Percentiles rank a stretch among this genome's conserved stretches.
phyloP scores from a whole-genome alignment of 2,888 invertebrate species.

The Dryadula phaetusa region DNA sequence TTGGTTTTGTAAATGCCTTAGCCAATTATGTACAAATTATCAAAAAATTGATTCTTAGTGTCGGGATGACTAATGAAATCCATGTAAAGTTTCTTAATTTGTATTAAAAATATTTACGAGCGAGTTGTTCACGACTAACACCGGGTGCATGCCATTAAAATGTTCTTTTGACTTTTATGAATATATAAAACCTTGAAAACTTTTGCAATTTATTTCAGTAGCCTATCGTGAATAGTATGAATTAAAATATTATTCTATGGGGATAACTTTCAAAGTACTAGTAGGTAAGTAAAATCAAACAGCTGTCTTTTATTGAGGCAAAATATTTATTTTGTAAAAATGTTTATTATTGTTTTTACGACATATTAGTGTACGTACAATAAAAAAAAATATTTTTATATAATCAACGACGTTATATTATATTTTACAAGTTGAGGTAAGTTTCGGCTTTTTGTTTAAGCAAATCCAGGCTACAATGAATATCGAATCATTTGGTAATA shows the following conservation, averaged over 20 bases:
- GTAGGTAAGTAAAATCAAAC: constrained; percentile 58
- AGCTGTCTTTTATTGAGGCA: constrained; percentile 36
- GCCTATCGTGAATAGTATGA: constrained; percentile 50
- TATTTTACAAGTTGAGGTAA: background rate
- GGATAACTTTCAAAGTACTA: constrained; percentile 53
- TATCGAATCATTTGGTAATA: constrained; percentile 59
- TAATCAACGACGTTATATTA: background rate
- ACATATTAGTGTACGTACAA: background rate
- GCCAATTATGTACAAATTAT: constrained; percentile 5
- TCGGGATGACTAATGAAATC: constrained; percentile 9
- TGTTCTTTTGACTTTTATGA: constrained; percentile 39
- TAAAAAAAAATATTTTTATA: background rate
- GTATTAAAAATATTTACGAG: constrained; percentile 24
- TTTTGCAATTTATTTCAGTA: constrained; percentile 50
- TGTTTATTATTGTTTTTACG: background rate
- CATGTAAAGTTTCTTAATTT: constrained; percentile 33
- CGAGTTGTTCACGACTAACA: constrained; percentile 35
- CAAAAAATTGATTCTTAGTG: constrained; percentile 11
- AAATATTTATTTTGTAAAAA: constrained; percentile 9
- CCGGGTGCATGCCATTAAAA: constrained; percentile 47
- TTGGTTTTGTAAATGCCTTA: constrained; percentile 25
- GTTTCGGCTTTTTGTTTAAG: constrained; percentile 36
- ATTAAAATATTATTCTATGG: constrained; percentile 58
- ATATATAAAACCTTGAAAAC: constrained; percentile 43
- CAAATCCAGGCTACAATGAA: constrained; percentile 66